Base-by-base conservation (phyloP, 2,888 invertebrate genomes). In the Pteria penguin region DNA sequence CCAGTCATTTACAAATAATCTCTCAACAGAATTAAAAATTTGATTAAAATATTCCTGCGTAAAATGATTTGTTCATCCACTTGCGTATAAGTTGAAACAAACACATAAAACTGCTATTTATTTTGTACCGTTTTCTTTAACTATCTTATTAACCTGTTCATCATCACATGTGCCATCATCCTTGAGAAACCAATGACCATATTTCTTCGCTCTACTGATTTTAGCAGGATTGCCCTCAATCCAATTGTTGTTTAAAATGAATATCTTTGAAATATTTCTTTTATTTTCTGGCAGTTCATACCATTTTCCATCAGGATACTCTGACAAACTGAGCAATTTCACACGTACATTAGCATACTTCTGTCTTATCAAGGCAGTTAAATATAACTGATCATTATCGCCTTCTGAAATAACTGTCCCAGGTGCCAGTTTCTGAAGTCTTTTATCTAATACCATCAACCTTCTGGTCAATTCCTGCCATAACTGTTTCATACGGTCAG, bases 241-340 rank as follows among this genome's bases (percentile, higher is more conserved):
- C 86, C 86, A 87, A 65, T 87, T 87, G 75, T 87, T 87, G 75
- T 86, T 86, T 22, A 87, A 79, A 36, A 87, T 75, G 26, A 83
- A 45, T 1, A 84, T 84, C 18, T 78, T 72, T n/a, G 75, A 73
- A 1, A 58, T 18, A 27, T 76, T 75, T 24, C 79, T 45, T 36
- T 82, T 60, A 14, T 70, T 24, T 5, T 71, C 71, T 11, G 80
- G 78, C 8, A 77, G 68, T 62, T 76, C 24, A 63, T 87, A 87
- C 87, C 87, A 87, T 67, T 84, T 83, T 5, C 87, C 87, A 77
- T 87, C 87, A 11, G 86, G 80, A 70, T 81, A 85, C 3, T 71
- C 68, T 14, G 79, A 76, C 4, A 79, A 52, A 4, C 84, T 77
- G 54, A 87, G 70, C 52, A 76, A 71, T 54, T 80, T 82, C 14